phyloP scores from a whole-genome alignment of 37 sponge, comb jelly and placozoan genomes.

The Agelas oroides region DNA sequence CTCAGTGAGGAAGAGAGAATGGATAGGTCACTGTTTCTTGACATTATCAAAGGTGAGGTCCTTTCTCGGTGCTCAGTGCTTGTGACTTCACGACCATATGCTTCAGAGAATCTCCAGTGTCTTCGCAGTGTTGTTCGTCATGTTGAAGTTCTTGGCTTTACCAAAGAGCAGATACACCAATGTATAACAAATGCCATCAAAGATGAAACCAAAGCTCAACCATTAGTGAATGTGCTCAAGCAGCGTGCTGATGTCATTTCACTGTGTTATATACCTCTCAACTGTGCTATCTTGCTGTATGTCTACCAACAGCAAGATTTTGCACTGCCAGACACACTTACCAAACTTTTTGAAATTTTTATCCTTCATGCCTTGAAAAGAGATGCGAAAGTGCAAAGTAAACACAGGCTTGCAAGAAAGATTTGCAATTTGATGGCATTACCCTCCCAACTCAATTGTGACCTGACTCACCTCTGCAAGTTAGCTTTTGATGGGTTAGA shows the following conservation, averaged over 20 bases:
- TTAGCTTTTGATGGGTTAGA: background rate
- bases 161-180: background rate
- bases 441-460: background rate
- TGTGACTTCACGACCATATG: constrained; percentile 22
- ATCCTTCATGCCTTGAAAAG: background rate
- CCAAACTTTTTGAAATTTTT: constrained; percentile 13
- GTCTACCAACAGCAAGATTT: background rate
- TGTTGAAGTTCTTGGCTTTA: constrained; percentile 31
- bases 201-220: background rate
- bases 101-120: background rate
- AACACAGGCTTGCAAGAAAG: background rate
- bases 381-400: background rate
- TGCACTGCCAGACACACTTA: background rate
- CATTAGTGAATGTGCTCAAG: background rate
- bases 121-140: background rate
- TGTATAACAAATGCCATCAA: background rate
- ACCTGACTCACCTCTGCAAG: background rate
- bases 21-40: background rate
- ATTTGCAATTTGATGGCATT: background rate
- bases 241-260: background rate
- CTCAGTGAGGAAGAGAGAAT: background rate
- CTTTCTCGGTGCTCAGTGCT: background rate
- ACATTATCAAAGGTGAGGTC: background rate
- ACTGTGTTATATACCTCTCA: constrained; percentile 18
- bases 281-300: background rate